Conservation (phyloP, 2,888 invertebrate species). For the Capitulum mitella region DNA sequence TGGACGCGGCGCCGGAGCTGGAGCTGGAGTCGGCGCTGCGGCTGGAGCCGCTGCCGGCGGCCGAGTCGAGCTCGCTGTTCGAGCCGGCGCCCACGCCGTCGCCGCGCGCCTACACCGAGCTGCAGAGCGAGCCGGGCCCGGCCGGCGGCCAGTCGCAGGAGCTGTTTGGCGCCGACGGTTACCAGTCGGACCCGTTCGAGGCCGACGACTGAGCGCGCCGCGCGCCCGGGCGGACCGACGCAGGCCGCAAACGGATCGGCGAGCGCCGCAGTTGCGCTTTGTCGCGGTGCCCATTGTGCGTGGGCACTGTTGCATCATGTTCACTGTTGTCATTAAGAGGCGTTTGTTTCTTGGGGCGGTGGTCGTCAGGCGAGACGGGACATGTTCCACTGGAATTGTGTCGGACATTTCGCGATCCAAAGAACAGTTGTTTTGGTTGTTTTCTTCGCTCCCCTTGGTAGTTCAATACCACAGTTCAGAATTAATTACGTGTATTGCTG, state of each 20-base stretch:
- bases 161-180: background rate
- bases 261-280: too few species aligned
- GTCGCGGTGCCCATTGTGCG: background rate
- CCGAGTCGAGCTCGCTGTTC: background rate
- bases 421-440: too few species aligned
- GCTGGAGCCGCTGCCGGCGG: background rate
- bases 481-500: too few species aligned
- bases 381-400: too few species aligned
- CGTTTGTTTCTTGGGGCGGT: too few species aligned
- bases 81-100: background rate
- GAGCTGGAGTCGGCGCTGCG: too few species aligned
- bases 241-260: background rate
- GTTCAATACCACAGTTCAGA: too few species aligned
- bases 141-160: background rate
- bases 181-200: conserved; percentile 18
- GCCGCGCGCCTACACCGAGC: background rate
- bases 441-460: too few species aligned
- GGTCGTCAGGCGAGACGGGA: too few species aligned
- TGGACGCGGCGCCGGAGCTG: background rate
- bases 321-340: background rate
- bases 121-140: background rate
- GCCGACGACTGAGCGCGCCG: background rate
- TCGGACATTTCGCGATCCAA: too few species aligned
- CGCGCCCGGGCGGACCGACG: background rate
- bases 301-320: background rate